Percentiles rank a stretch among this genome's conserved stretches.
Conservation (phyloP, 2,888 invertebrate species). For the Philhelius pedissequus region DNA sequence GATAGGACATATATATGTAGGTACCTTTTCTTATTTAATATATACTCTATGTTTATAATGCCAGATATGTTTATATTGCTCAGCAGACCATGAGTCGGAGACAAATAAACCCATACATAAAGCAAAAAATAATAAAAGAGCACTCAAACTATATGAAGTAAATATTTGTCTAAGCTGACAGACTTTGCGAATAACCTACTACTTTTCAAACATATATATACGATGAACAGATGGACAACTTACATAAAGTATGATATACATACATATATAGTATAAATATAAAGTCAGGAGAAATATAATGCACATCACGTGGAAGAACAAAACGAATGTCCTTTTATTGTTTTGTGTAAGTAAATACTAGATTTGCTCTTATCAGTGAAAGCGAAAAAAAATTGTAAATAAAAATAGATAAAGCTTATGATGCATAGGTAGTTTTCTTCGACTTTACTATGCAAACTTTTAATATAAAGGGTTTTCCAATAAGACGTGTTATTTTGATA, state of each 20-base stretch:
- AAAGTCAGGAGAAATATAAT: constrained; percentile 36
- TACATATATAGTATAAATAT: neutral
- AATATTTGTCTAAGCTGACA: constrained; percentile 50
- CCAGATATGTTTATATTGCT: no score
- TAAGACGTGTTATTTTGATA: no score
- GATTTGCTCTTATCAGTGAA: neutral
- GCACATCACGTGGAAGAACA: constrained; percentile 42
- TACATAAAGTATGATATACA: constrained; percentile 17
- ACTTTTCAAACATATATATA: constrained; percentile 10
- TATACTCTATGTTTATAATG: neutral
- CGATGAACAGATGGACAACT: neutral
- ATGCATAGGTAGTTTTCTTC: no score
- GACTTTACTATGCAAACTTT: no score
- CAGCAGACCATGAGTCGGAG: neutral
- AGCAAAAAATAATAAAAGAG: constrained; percentile 8
- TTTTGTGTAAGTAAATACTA: constrained; percentile 34
- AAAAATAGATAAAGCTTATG: neutral
- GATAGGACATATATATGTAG: no score
- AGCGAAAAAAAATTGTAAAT: neutral
- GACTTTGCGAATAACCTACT: constrained; percentile 16
- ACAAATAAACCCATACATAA: constrained; percentile 14
- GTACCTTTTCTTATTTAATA: no score
- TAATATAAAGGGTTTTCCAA: no score
- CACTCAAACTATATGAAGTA: constrained; percentile 46
- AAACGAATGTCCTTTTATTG: constrained; percentile 54